These are phyloP conservation scores for Metridium senile DNA, from an alignment of 92 coral and sea anemone species.

Conservation along the genomic window DNA sequence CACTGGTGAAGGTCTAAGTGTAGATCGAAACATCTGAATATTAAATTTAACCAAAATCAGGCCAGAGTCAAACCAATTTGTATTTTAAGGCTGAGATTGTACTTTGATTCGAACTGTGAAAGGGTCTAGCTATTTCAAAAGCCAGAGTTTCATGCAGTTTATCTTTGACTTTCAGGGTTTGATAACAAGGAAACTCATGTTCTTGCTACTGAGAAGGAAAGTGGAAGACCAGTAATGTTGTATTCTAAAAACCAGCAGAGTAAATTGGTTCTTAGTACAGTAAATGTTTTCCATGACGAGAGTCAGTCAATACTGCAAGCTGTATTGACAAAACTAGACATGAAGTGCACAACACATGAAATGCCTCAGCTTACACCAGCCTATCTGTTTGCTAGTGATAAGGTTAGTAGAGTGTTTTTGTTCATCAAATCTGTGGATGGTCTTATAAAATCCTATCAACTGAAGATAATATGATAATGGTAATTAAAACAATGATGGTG, in stretches of 20 bases:
- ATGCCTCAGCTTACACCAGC: slow-evolving; percentile 73
- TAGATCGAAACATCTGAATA: too few species aligned
- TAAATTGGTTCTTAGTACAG: slow-evolving; percentile 57
- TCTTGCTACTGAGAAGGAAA: slow-evolving; percentile 26
- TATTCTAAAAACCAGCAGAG: slow-evolving; percentile 60
- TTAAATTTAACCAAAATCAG: too few species aligned
- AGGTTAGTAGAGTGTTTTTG: slow-evolving; percentile 51
- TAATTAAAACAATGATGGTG: too few species aligned
- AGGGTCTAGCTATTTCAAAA: too few species aligned
- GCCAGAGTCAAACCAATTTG: too few species aligned
- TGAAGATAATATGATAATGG: too few species aligned
- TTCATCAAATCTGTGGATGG: too few species aligned
- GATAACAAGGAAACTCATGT: not conserved
- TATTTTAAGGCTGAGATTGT: too few species aligned
- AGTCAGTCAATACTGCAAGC: slow-evolving; percentile 39
- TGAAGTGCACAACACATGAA: slow-evolving; percentile 54
- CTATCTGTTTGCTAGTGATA: slow-evolving; percentile 58
- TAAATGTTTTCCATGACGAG: slow-evolving; percentile 34
- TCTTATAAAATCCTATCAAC: too few species aligned
- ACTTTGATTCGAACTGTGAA: too few species aligned
- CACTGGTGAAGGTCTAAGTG: too few species aligned
- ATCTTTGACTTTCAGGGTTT: not conserved
- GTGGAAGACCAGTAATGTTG: slow-evolving; percentile 59
- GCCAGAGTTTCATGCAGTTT: not conserved
- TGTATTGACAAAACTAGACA: slow-evolving; percentile 53